Evolutionary conservation across 2,888 invertebrate genomes (phyloP).

Genomic region (Rotaria macrura): DNA sequence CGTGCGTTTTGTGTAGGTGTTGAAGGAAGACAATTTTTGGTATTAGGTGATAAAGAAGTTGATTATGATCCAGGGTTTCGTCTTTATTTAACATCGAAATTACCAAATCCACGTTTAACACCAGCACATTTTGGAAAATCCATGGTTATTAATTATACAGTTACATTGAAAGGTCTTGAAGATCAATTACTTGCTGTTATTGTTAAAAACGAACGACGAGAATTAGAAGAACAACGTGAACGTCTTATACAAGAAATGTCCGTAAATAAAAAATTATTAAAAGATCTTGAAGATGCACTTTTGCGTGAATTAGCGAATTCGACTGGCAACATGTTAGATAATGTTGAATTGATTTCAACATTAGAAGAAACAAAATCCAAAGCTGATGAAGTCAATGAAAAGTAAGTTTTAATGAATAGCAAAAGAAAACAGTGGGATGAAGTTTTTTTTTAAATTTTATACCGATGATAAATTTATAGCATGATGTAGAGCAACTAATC

Average conservation of each 20-base stretch:
- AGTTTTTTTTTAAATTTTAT: no score
- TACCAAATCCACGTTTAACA: constrained; percentile 74
- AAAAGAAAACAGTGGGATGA: background rate
- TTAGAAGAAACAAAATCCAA: constrained; percentile 78
- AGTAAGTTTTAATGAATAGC: background rate
- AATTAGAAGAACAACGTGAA: constrained; percentile 76
- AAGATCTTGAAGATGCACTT: constrained; percentile 72
- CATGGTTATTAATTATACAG: constrained; percentile 78
- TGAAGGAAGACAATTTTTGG: constrained; percentile 68
- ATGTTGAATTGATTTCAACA: constrained; percentile 70
- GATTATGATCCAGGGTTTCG: constrained; percentile 78
- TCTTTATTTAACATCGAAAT: constrained; percentile 76
- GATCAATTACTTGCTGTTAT: constrained; percentile 80
- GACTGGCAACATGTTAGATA: constrained; percentile 82
- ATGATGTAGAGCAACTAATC: no score
- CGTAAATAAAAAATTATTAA: constrained; percentile 70
- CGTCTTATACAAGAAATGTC: constrained; percentile 70
- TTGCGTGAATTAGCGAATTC: constrained; percentile 72
- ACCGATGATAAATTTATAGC: no score
- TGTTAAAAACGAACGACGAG: constrained; percentile 71
- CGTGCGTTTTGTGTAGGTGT: no score
- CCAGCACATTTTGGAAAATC: constrained; percentile 76
- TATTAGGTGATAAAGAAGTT: constrained; percentile 75
- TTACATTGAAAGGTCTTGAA: constrained; percentile 75
- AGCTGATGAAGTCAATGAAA: constrained; percentile 61